Evolutionary conservation across 1,140 invertebrate species (phyloP).

Genomic region (Cataglyphis hispanica): DNA sequence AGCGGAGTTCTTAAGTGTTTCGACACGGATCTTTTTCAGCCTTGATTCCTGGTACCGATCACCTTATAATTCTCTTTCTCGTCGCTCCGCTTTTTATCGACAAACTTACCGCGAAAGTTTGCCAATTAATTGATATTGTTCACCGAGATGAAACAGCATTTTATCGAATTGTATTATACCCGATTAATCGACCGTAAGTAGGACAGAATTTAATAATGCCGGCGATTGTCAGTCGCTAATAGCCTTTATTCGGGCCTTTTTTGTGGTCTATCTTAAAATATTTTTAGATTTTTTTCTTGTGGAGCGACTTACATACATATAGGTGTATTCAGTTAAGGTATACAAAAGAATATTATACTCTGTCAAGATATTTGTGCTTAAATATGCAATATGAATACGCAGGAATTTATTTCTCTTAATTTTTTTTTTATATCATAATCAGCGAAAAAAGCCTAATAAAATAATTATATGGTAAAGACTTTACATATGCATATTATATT

Average conservation of each 20-base stretch:
- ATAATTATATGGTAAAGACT: neutral
- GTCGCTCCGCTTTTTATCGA: slow-evolving; percentile 50
- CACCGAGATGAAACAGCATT: slow-evolving; percentile 42
- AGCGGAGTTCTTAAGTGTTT: slow-evolving; percentile 21
- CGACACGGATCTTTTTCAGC: slow-evolving; percentile 46
- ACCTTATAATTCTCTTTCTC: slow-evolving; percentile 25
- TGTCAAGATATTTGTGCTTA: neutral
- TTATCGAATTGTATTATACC: slow-evolving; percentile 43
- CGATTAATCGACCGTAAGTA: slow-evolving; percentile 50
- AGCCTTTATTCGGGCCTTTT: slow-evolving; percentile 43
- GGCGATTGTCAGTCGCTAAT: slow-evolving; percentile 44
- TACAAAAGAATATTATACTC: neutral
- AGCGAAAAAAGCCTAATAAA: neutral
- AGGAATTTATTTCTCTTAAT: too few species aligned
- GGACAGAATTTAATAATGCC: slow-evolving; percentile 52
- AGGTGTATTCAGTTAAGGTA: neutral
- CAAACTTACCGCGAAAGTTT: slow-evolving; percentile 55
- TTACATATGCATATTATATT: neutral
- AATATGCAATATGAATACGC: too few species aligned
- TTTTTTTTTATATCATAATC: neutral
- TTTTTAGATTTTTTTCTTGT: slow-evolving; percentile 3
- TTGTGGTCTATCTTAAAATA: slow-evolving; percentile 39
- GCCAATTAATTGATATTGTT: slow-evolving; percentile 57
- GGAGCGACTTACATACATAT: neutral
- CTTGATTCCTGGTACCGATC: neutral